phyloP scores from a whole-genome alignment of 1,140 invertebrate genomes.

The Drosophila erecta region DNA sequence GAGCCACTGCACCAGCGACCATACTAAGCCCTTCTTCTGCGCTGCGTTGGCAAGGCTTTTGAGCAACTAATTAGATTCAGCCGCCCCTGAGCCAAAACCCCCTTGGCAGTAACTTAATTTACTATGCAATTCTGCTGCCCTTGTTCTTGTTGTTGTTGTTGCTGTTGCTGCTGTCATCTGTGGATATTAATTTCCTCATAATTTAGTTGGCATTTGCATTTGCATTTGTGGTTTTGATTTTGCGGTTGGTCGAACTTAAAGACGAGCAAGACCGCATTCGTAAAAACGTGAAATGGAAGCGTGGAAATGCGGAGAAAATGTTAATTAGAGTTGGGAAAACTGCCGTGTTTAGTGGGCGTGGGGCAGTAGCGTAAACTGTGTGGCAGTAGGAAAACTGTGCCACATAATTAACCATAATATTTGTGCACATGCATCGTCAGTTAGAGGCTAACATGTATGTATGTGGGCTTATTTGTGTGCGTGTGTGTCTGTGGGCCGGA shows the following conservation, averaged over 20 bases:
- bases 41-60: constrained; percentile 56
- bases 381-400: constrained; percentile 34
- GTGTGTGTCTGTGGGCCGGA: constrained; percentile 10
- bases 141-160: constrained; percentile 4
- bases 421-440: constrained; percentile 53
- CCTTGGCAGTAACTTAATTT: constrained; percentile 69
- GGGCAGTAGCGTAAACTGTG: constrained; percentile 3
- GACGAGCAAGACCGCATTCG: constrained; percentile 24
- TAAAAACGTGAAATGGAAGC: not conserved
- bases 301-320: constrained; percentile 43
- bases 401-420: constrained; percentile 60
- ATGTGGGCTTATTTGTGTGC: not conserved
- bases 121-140: constrained; percentile 65
- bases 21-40: constrained; percentile 5
- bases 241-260: constrained; percentile 73
- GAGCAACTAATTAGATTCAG: constrained; percentile 77
- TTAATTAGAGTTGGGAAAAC: constrained; percentile 57
- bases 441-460: constrained; percentile 21
- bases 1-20: not conserved
- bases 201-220: constrained; percentile 68
- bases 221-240: constrained; percentile 75
- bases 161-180: constrained; percentile 52
- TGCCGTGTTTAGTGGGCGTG: not conserved
- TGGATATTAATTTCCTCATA: constrained; percentile 79
- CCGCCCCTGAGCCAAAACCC: constrained; percentile 16